Evolutionary conservation across 2,113 vertebrate genomes (phyloP).

Genomic region (Caranx ignobilis): DNA sequence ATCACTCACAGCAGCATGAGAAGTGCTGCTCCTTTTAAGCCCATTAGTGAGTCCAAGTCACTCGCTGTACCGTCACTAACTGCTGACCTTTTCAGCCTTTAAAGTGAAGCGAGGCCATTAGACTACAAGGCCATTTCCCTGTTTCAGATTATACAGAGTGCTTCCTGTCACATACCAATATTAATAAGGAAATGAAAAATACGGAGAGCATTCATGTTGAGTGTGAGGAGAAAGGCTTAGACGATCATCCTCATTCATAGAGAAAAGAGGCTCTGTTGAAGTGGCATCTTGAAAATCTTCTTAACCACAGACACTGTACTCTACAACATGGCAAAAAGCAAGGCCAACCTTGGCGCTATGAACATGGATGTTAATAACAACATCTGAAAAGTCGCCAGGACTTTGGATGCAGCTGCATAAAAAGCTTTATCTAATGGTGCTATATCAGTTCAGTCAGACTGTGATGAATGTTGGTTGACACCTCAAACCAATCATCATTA

Average conservation of each 20-base stretch:
- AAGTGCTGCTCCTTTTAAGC: slow-evolving; percentile 58
- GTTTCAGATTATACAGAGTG: slow-evolving; percentile 28
- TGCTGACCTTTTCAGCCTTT: slow-evolving; percentile 55
- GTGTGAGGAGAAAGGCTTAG: background rate
- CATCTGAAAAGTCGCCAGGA: background rate
- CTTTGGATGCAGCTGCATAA: background rate
- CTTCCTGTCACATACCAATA: background rate
- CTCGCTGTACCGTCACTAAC: slow-evolving; percentile 59
- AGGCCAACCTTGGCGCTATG: background rate
- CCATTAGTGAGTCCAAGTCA: slow-evolving; percentile 68
- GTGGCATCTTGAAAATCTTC: background rate
- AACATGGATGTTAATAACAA: background rate
- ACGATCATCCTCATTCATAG: background rate
- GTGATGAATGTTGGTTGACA: background rate
- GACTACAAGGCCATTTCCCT: slow-evolving; percentile 26
- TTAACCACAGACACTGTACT: background rate
- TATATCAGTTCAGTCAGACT: background rate
- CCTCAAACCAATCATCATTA: background rate
- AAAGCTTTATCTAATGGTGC: background rate
- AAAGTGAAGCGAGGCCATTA: slow-evolving; percentile 54
- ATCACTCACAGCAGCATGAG: slow-evolving; percentile 46
- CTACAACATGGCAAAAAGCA: background rate
- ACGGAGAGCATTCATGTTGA: background rate
- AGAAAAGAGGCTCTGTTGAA: background rate
- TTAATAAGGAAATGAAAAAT: slow-evolving; percentile 19